phyloP scores from a whole-genome alignment of 2,113 vertebrate genomes.

The Platysternon megacephalum region DNA sequence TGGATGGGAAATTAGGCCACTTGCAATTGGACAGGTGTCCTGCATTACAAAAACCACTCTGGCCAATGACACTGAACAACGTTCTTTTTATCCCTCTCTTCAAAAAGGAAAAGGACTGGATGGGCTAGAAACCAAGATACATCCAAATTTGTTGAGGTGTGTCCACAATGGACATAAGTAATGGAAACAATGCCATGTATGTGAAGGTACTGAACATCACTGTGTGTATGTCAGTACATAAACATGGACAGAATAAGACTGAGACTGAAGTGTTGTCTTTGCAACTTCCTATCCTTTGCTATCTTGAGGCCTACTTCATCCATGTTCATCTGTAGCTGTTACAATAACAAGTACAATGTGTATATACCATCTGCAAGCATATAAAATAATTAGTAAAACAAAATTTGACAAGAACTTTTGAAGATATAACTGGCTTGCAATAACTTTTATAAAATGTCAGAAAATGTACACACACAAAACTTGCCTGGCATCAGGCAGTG shows the following conservation, averaged over 20 bases:
- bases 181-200: background rate
- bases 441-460: background rate
- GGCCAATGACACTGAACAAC: slow-evolving; percentile 30
- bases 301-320: background rate
- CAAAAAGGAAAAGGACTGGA: slow-evolving; percentile 23
- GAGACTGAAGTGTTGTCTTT: background rate
- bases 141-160: background rate
- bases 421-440: background rate
- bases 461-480: rapidly evolving
- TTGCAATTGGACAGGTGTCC: slow-evolving; percentile 50
- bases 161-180: background rate
- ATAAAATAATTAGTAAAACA: background rate
- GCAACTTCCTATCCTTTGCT: background rate
- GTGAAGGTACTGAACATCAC: background rate
- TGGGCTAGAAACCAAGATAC: background rate
- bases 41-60: slow-evolving; percentile 26
- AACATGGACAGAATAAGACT: background rate
- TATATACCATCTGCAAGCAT: background rate
- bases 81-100: background rate
- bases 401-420: background rate
- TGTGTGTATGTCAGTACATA: background rate
- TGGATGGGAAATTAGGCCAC: slow-evolving; percentile 66
- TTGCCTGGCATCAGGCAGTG: background rate
- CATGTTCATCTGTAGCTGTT: background rate
- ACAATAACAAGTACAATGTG: background rate